A percentile compares a stretch with the other conserved stretches of the same genome.
Evolutionary conservation across 2,888 invertebrate genomes (phyloP).

Genomic region (Balanococcus diminutus): DNA sequence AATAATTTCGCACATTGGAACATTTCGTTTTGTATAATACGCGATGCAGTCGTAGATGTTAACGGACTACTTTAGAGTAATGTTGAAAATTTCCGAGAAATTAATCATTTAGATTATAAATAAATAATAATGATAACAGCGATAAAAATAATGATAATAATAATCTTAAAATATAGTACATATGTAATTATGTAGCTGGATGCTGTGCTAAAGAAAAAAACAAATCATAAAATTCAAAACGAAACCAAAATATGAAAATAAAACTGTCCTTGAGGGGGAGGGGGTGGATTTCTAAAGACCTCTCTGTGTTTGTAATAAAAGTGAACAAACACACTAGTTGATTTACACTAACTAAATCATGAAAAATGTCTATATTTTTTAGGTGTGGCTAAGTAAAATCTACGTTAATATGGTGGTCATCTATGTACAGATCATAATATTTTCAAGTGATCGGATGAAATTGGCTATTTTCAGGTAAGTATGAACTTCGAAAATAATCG

Average conservation of each 20-base stretch:
- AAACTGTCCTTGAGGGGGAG: not conserved
- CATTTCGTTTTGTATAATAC: not conserved
- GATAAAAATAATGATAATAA: slow-evolving; percentile 29
- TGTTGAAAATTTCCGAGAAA: slow-evolving; percentile 25
- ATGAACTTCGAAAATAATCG: not conserved
- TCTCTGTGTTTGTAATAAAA: not conserved
- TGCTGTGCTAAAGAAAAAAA: not conserved
- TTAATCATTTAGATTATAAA: slow-evolving; percentile 5
- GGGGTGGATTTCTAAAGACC: not conserved
- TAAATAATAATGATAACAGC: slow-evolving; percentile 34
- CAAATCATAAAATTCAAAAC: not conserved
- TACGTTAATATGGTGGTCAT: not conserved
- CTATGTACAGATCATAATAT: not conserved
- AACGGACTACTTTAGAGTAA: slow-evolving; percentile 7
- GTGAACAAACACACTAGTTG: not conserved
- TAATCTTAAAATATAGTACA: slow-evolving; percentile 43
- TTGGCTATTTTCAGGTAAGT: not conserved
- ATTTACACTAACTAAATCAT: not conserved
- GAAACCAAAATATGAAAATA: not conserved
- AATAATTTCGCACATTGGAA: not conserved
- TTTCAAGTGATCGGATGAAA: not conserved
- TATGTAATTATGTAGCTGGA: slow-evolving; percentile 31
- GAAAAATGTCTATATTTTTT: not conserved
- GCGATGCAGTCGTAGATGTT: slow-evolving; percentile 26
- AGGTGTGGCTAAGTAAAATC: not conserved